Conservation (phyloP, 1,140 invertebrate genomes). For the Dysdera silvatica region DNA sequence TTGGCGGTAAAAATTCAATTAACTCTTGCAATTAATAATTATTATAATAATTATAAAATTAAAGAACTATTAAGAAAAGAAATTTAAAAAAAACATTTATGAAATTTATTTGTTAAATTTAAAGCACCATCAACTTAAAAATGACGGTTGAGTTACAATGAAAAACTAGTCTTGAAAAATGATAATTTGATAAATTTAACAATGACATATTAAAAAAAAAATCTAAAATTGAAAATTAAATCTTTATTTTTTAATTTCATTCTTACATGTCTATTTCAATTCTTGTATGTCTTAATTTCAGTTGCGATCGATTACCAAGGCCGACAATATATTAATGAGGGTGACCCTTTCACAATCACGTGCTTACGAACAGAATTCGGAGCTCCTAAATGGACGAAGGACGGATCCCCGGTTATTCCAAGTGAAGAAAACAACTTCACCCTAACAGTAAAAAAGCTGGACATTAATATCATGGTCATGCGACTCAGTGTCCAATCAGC, state of each 20-base stretch:
- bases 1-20: too few species aligned
- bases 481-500: background rate
- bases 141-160: too few species aligned
- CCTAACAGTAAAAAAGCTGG: background rate
- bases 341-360: slow-evolving; percentile 10
- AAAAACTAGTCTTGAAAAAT: too few species aligned
- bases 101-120: too few species aligned
- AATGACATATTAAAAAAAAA: too few species aligned
- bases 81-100: too few species aligned
- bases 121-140: too few species aligned
- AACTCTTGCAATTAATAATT: too few species aligned
- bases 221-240: too few species aligned
- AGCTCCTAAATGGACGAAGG: slow-evolving; percentile 25
- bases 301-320: slow-evolving; percentile 23
- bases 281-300: background rate
- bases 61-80: too few species aligned
- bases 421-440: background rate
- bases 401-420: background rate
- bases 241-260: background rate
- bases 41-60: too few species aligned
- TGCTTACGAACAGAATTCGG: slow-evolving; percentile 22
- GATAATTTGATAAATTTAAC: too few species aligned
- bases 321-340: slow-evolving; percentile 18
- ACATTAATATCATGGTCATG: background rate
- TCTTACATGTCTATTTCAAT: background rate